Base-by-base conservation (phyloP, 92 coral and sea anemone species). In the Porites rus region DNA sequence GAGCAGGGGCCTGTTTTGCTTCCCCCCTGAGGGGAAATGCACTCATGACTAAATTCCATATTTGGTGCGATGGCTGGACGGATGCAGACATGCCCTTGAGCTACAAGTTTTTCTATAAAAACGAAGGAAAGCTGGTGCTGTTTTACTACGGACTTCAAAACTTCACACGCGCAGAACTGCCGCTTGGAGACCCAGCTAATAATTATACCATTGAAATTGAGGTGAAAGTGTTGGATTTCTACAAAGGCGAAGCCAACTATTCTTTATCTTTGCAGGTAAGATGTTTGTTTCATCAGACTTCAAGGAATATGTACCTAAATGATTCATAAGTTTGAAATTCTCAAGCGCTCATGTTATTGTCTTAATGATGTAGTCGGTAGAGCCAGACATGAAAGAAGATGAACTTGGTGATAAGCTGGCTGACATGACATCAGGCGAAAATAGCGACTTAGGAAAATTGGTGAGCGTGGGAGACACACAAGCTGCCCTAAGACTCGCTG, bases 61-160 rank as follows among this genome's bases (percentile, higher is more conserved):
- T 90, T 20, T 74, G 38, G 69, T 90, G 93, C 62, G 75, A 64
- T 8, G 84, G 68, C 38, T 90, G 93, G 93, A 53, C 76, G 2
- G 93, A 90, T 67, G 64, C 76, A 16, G 93, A 90, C 80, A 59
- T 61, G 83, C 93, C 93, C 8, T 67, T 90, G 43, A 82, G 76
- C 19, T 90, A 90, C 66, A 80, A 80, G 54, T 90, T 81, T 46
- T 65, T 64, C 59, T 81, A 86, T 72, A 89, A 50, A 67, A 81
- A 76, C 51, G 88, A 87, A 22, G 91, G 87, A 10, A 88, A 80
- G 51, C 51, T 64, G 16, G 43, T 73, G 1, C 43, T 90, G 75
- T 65, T 90, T 31, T 80, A 72, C 43, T 90, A 69, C 25, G 93
- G 93, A 4, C 52, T 13, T 50, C 64, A 76, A 51, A 74, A 64